These are phyloP conservation scores for Callinectes sapidus DNA, from an alignment of 2,888 invertebrate species.

Conservation along the genomic window DNA sequence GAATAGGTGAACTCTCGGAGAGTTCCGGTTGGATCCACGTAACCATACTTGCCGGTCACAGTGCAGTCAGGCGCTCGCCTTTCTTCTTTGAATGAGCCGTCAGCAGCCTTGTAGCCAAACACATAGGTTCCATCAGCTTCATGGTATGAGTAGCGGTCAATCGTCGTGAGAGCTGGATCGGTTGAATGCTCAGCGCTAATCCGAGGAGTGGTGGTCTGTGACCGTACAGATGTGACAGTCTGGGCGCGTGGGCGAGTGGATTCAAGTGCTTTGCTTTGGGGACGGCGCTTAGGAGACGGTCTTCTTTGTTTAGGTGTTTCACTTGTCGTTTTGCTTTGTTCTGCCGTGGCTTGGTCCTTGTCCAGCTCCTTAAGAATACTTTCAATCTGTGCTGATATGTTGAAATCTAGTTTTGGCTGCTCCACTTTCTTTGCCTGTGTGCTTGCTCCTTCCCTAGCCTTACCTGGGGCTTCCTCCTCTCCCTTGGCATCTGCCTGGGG, in stretches of 20 bases:
- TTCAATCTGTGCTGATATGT: not conserved
- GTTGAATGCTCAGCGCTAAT: slow-evolving; percentile 48
- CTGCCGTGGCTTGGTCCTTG: not conserved
- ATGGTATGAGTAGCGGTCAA: slow-evolving; percentile 88
- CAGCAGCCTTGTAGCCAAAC: slow-evolving; percentile 87
- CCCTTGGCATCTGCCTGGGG: not conserved
- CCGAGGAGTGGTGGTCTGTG: slow-evolving; percentile 46
- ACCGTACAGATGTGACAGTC: slow-evolving; percentile 59
- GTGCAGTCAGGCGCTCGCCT: slow-evolving; percentile 90
- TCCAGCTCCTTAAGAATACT: not conserved
- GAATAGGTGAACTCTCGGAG: slow-evolving; percentile 91
- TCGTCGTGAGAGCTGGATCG: slow-evolving; percentile 82
- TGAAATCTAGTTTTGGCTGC: not conserved
- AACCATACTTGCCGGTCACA: slow-evolving; percentile 90
- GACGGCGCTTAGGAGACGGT: not conserved
- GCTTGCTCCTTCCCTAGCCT: not conserved
- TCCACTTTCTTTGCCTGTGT: not conserved
- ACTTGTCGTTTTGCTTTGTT: not conserved
- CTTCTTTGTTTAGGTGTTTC: not conserved
- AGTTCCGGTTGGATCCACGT: slow-evolving; percentile 90
- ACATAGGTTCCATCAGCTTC: slow-evolving; percentile 91
- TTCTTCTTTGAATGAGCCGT: slow-evolving; percentile 91
- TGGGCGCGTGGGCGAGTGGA: slow-evolving; percentile 1
- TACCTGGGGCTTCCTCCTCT: not conserved
- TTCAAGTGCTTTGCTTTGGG: not conserved